Conservation (phyloP, 2,888 invertebrate species). For the Synanthedon tipuliformis region DNA sequence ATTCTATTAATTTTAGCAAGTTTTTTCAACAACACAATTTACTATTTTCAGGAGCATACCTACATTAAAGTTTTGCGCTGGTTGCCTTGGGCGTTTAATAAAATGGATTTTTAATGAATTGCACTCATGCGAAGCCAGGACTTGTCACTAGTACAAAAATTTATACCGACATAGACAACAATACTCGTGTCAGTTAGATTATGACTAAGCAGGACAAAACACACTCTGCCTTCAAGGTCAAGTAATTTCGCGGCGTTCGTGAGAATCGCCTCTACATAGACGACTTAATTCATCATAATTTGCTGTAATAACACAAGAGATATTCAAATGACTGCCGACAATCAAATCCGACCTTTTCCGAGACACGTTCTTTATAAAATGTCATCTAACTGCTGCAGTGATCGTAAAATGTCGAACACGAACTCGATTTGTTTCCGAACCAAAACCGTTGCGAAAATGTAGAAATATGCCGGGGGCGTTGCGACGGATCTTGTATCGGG, state of each 20-base stretch:
- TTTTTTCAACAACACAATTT: too few species aligned
- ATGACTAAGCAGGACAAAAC: background rate
- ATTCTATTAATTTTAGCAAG: too few species aligned
- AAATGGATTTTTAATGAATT: too few species aligned
- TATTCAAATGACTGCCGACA: slow-evolving; percentile 67
- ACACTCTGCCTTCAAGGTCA: slow-evolving; percentile 39
- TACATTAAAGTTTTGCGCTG: too few species aligned
- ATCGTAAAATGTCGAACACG: slow-evolving; percentile 68
- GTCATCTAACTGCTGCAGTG: slow-evolving; percentile 60
- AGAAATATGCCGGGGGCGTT: slow-evolving; percentile 43
- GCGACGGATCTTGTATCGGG: slow-evolving; percentile 20
- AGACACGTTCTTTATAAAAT: slow-evolving; percentile 68
- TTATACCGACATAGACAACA: background rate
- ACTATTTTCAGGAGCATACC: too few species aligned
- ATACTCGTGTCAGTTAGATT: background rate
- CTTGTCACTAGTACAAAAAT: too few species aligned
- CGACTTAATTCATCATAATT: slow-evolving; percentile 66
- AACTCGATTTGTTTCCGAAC: slow-evolving; percentile 60
- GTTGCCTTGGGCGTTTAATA: too few species aligned
- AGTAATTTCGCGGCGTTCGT: slow-evolving; percentile 48
- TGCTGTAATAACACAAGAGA: slow-evolving; percentile 60
- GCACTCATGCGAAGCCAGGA: too few species aligned
- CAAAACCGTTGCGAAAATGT: slow-evolving; percentile 50
- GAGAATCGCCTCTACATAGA: slow-evolving; percentile 56
- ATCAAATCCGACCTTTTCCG: slow-evolving; percentile 68